Evolutionary conservation across 2,888 invertebrate species (phyloP).

Genomic region (Andrena trimmerana): DNA sequence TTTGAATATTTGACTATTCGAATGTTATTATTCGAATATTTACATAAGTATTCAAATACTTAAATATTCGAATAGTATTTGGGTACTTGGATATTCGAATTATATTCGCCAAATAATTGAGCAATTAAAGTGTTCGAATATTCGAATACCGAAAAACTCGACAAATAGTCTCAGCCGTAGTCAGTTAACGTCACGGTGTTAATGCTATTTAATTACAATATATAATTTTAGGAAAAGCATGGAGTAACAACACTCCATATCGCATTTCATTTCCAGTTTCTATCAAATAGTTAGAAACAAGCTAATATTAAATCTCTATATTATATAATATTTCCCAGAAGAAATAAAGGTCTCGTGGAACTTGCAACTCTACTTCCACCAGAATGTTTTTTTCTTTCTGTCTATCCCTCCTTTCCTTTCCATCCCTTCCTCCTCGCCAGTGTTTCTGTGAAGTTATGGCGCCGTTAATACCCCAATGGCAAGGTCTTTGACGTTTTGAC

Average conservation of each 20-base stretch:
- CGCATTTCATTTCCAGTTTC: conserved; percentile 44
- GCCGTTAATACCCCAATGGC: conserved; percentile 82
- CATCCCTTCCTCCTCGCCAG: conserved; percentile 5
- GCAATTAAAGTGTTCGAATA: too few species aligned
- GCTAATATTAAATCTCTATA: conserved; percentile 55
- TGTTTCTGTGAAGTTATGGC: conserved; percentile 72
- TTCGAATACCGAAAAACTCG: too few species aligned
- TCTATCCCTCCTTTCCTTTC: conserved; percentile 28
- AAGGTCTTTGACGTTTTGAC: conserved; percentile 81
- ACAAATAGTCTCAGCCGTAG: too few species aligned
- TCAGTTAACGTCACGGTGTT: neutral
- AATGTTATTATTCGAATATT: too few species aligned
- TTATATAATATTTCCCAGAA: conserved; percentile 61
- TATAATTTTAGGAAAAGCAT: neutral
- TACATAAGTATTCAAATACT: too few species aligned
- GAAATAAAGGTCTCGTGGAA: conserved; percentile 56
- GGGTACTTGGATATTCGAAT: too few species aligned
- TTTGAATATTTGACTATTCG: too few species aligned
- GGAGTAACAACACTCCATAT: neutral
- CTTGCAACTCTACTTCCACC: conserved; percentile 46
- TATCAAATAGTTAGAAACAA: conserved; percentile 27
- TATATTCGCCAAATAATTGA: too few species aligned
- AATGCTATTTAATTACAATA: neutral
- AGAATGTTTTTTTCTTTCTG: conserved; percentile 32
- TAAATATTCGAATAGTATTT: too few species aligned